Percentiles rank a stretch among this genome's conserved stretches.
phyloP scores from a whole-genome alignment of 30 jellyfish, hydroid and myxozoan species.

The Hydra vulgaris region DNA sequence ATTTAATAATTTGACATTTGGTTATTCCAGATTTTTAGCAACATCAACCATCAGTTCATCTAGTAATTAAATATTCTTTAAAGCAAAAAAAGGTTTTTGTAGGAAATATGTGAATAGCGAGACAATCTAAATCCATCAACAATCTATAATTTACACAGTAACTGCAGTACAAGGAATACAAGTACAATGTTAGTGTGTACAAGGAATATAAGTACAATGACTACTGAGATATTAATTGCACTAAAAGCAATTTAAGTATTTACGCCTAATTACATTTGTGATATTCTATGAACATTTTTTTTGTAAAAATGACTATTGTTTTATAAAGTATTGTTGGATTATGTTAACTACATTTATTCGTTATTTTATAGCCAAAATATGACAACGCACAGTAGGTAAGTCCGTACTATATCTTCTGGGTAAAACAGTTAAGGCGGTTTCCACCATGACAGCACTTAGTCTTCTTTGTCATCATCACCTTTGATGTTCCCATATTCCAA shows the following conservation, averaged over 20 bases:
- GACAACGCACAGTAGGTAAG: background rate
- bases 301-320: background rate
- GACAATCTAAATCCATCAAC: background rate
- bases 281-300: background rate
- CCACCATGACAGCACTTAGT: background rate
- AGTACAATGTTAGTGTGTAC: background rate
- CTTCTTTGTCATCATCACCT: background rate
- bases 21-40: background rate
- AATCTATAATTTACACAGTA: background rate
- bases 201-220: background rate
- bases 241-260: background rate
- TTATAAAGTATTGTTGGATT: background rate
- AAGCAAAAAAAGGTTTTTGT: background rate
- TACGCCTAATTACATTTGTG: background rate
- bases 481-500: too few species aligned
- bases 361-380: background rate
- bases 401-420: background rate
- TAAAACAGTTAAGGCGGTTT: background rate
- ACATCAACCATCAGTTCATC: background rate
- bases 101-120: background rate
- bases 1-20: background rate
- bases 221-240: background rate
- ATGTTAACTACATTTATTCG: background rate
- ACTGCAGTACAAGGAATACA: background rate
- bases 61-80: background rate